Evolutionary conservation across 2,888 invertebrate genomes (phyloP).

Genomic region (Panorpa germanica): DNA sequence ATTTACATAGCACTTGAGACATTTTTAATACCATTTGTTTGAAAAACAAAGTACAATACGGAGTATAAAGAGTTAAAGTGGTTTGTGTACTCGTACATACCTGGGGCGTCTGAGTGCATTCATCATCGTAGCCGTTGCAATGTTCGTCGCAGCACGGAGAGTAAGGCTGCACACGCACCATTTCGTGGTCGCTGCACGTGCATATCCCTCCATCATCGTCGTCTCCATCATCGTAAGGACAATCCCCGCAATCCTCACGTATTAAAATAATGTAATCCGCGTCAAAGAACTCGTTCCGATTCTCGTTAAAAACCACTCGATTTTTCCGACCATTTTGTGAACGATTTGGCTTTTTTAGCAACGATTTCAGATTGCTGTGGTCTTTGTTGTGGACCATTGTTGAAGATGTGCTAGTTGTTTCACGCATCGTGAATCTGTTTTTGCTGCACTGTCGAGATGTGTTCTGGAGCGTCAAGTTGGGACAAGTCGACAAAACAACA

Average conservation of each 20-base stretch:
- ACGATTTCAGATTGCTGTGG: constrained; percentile 44
- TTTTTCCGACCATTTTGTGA: constrained; percentile 47
- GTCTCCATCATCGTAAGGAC: constrained; percentile 64
- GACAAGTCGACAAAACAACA: no score
- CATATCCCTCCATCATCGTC: constrained; percentile 47
- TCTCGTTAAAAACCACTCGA: constrained; percentile 76
- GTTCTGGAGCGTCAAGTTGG: constrained; percentile 7
- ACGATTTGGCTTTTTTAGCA: constrained; percentile 56
- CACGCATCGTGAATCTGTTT: constrained; percentile 20
- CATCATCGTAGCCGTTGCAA: constrained; percentile 34
- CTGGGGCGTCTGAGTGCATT: constrained; percentile 22
- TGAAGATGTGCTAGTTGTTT: constrained; percentile 21
- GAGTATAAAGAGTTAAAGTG: no score
- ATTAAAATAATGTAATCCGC: constrained; percentile 84
- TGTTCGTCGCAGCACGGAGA: constrained; percentile 49
- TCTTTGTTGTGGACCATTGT: constrained; percentile 36
- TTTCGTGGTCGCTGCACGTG: constrained; percentile 50
- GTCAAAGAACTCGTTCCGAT: constrained; percentile 77
- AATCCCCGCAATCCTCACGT: constrained; percentile 78
- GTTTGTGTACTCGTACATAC: constrained; percentile 26
- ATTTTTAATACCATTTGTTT: no score
- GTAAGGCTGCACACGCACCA: constrained; percentile 38
- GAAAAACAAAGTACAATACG: no score
- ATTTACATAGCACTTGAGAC: no score
- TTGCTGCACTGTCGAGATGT: constrained; percentile 12